Percentiles rank a stretch among this genome's conserved stretches.
These are phyloP conservation scores for Acomys russatus DNA, from an alignment of 2,797 vertebrate genomes.

Conservation along the genomic window DNA sequence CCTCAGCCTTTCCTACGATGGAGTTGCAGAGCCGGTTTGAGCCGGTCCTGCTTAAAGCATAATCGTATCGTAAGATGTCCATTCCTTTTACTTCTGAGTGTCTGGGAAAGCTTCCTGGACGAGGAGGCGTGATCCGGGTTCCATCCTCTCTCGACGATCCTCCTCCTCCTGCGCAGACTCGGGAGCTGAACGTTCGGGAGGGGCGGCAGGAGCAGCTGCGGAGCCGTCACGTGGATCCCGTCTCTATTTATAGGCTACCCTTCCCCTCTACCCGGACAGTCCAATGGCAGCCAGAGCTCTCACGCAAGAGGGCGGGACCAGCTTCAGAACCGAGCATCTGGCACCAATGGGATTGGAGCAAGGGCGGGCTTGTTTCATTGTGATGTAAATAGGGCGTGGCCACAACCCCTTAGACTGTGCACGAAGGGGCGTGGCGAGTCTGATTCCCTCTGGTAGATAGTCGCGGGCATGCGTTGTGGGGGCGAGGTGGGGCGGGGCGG, in stretches of 20 bases:
- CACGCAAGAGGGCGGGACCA: slow-evolving; percentile 68
- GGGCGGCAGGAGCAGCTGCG: slow-evolving; percentile 21
- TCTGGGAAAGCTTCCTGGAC: slow-evolving; percentile 72
- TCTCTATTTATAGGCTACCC: slow-evolving; percentile 77
- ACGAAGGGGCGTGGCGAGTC: slow-evolving; percentile 59
- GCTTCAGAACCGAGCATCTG: neutral
- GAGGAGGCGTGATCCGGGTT: slow-evolving; percentile 22
- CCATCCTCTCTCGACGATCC: neutral
- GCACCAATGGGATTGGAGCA: slow-evolving; percentile 69
- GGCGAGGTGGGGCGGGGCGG: neutral
- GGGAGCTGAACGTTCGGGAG: neutral
- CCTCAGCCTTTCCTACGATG: neutral
- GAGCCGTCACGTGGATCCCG: slow-evolving; percentile 61
- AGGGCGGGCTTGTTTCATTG: slow-evolving; percentile 72
- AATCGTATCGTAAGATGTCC: neutral
- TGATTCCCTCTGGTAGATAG: neutral
- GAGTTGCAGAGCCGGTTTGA: neutral
- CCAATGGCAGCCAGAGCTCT: slow-evolving; percentile 61
- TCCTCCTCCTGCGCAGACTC: neutral
- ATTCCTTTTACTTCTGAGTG: neutral
- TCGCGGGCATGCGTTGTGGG: slow-evolving; percentile 70
- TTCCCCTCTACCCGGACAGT: neutral
- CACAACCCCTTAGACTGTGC: neutral
- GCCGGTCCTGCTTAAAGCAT: neutral
- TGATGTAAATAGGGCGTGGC: slow-evolving; percentile 64